Evolutionary conservation across 2,888 invertebrate genomes (phyloP), one percentile per base, ranked within the genome.

Genomic region (Melanotus villosus): DNA sequence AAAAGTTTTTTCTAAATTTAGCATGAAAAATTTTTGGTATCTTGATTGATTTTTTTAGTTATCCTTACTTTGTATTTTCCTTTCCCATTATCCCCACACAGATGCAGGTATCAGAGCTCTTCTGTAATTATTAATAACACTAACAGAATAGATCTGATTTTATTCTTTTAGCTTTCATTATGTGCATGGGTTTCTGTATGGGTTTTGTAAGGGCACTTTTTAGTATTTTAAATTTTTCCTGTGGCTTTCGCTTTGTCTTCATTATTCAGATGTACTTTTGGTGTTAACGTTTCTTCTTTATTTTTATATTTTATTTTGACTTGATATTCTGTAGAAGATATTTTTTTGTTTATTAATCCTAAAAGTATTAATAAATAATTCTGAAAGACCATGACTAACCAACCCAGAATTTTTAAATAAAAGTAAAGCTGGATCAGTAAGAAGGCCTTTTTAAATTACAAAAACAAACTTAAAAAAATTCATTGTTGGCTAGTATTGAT

Each of bases 111-210:
- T 75, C 72, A 75, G 72, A 75, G 75, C 72, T 73, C 65, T 75
- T 75, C 72, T 75, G 73, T 75, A 72, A 34, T n/a, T 32, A 60
- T 50, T 64, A 54, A 57, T 66, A 12, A 36, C n/a, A 74, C 69
- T 70, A 74, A 75, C 75, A 75, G 72, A 74, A 74, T 65, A 69
- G 72, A 70, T 74, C 71, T 73, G 72, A 72, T 65, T 64, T 23
- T 62, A 64, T 19, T 52, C 30, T 50, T 72, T 54, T 52, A 56
- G 60, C 30, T 58, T 62, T 68, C 26, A 12, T 32, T 50, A 38
- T 59, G 12, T 66, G 70, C 65, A 59, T 68, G 47, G 26, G 43
- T 36, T 43, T 14, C 41, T 12, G 36, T 41, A 23, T 16, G 32
- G 12, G 7, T 52, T 52, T 16, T 32, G 52, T 52, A 32, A 26